phyloP scores from a whole-genome alignment of 53 echinoderm and acorn worm species.

The Paracentrotus lividus region DNA sequence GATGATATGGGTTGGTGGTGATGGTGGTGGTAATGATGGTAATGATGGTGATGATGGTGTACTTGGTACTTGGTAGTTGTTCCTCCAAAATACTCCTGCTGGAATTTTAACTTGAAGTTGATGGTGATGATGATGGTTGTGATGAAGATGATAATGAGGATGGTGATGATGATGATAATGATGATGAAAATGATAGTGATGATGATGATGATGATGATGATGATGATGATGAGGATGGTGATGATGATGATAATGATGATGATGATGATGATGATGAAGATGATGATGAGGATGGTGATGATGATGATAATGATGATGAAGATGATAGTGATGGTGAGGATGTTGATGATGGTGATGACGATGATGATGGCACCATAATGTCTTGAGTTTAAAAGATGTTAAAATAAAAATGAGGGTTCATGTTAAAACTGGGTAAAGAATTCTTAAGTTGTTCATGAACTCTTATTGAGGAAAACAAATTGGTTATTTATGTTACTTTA shows the following conservation, averaged over 20 bases:
- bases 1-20: too few relatives aligned
- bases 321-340: not conserved
- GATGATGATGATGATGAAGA: conserved; percentile 55
- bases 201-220: conserved; percentile 55
- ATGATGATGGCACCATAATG: not conserved
- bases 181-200: conserved; percentile 59
- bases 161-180: conserved; percentile 56
- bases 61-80: too few relatives aligned
- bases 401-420: not conserved
- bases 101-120: too few relatives aligned
- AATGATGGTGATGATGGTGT: too few relatives aligned
- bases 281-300: conserved; percentile 51
- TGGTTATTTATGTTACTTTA: too few relatives aligned
- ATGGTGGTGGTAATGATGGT: not conserved
- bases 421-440: not conserved
- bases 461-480: too few relatives aligned
- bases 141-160: not conserved
- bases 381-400: not conserved
- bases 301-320: conserved; percentile 63
- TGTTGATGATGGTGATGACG: conserved; percentile 3
- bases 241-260: conserved; percentile 16
- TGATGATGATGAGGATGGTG: not conserved
- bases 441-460: not conserved
- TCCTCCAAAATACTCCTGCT: too few relatives aligned
- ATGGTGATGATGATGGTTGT: conserved; percentile 32